Conservation (phyloP, 2,113 vertebrate species). For the Perognathus longimembris region DNA sequence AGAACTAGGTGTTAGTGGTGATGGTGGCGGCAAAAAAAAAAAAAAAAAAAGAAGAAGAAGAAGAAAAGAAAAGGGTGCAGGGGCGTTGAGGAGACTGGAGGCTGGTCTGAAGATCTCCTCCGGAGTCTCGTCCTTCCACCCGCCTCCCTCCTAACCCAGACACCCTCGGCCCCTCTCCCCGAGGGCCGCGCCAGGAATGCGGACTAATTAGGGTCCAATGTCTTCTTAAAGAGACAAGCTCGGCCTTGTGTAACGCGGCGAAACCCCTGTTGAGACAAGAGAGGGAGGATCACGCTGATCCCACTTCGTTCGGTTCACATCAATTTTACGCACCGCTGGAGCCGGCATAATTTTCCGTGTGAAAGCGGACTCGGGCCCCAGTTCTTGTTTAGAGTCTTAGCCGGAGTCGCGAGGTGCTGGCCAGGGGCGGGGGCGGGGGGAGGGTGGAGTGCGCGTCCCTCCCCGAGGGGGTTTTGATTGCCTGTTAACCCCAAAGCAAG, state of each 20-base stretch:
- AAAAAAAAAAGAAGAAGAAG: too few species aligned
- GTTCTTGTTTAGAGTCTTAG: conserved; percentile 58
- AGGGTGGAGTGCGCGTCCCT: not conserved
- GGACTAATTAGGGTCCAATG: conserved; percentile 87
- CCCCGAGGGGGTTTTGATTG: not conserved
- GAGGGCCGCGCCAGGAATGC: conserved; percentile 76
- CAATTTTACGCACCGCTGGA: conserved; percentile 87
- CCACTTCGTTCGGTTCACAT: conserved; percentile 83
- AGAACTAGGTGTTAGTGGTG: conserved; percentile 61
- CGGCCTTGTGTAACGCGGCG: conserved; percentile 82
- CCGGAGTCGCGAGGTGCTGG: not conserved
- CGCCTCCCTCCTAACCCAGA: conserved; percentile 67
- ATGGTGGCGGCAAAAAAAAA: conserved; percentile 76
- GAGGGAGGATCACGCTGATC: conserved; percentile 80
- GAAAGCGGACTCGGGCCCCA: conserved; percentile 75
- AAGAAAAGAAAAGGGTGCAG: conserved; percentile 63
- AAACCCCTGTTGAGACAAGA: conserved; percentile 81
- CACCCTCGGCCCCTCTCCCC: conserved; percentile 70
- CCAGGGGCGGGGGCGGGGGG: not conserved
- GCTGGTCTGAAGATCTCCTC: conserved; percentile 55
- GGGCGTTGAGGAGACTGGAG: conserved; percentile 10
- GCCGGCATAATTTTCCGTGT: conserved; percentile 84
- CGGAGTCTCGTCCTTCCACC: conserved; percentile 46
- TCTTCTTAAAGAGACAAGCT: conserved; percentile 86
- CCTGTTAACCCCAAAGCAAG: not conserved